A percentile compares a stretch with the other conserved stretches of the same genome.
These are phyloP conservation scores for Tinea semifulvella DNA, from an alignment of 2,888 invertebrate species.

Conservation along the genomic window DNA sequence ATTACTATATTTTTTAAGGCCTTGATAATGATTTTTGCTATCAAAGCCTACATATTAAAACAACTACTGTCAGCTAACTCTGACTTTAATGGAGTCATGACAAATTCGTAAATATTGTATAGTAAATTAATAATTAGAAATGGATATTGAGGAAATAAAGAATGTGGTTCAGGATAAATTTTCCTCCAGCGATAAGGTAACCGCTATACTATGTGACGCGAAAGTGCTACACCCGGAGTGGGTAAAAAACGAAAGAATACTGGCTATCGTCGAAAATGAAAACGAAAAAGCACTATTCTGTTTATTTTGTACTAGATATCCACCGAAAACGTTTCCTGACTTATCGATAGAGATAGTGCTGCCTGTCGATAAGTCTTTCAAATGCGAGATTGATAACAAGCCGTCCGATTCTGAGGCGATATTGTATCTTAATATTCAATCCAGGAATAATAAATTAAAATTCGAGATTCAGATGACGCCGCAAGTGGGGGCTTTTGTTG, in stretches of 20 bases:
- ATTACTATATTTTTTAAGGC: too few relatives aligned
- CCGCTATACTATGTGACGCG: constrained; percentile 53
- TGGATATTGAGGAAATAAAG: constrained; percentile 60
- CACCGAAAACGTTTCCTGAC: constrained; percentile 78
- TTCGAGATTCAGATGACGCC: constrained; percentile 62
- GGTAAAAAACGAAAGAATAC: constrained; percentile 52
- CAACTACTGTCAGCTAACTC: too few relatives aligned
- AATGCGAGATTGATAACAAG: constrained; percentile 76
- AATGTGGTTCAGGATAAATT: constrained; percentile 60
- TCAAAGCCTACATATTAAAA: too few relatives aligned
- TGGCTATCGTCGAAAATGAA: constrained; percentile 58
- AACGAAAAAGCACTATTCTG: constrained; percentile 63
- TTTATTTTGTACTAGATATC: constrained; percentile 64
- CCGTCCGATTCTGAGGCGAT: constrained; percentile 59
- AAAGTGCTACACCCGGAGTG: constrained; percentile 58
- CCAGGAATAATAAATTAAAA: constrained; percentile 52
- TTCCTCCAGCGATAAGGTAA: constrained; percentile 53
- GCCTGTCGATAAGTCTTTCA: constrained; percentile 82
- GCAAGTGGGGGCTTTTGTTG: constrained; percentile 77
- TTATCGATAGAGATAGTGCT: constrained; percentile 82
- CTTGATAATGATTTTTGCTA: too few relatives aligned
- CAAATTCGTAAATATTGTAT: neutral
- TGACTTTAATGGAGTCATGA: too few relatives aligned
- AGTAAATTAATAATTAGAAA: constrained; percentile 26
- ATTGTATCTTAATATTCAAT: constrained; percentile 58